These are phyloP conservation scores for Phaethornis superciliosus DNA, from an alignment of 2,113 vertebrate genomes.

Conservation along the genomic window DNA sequence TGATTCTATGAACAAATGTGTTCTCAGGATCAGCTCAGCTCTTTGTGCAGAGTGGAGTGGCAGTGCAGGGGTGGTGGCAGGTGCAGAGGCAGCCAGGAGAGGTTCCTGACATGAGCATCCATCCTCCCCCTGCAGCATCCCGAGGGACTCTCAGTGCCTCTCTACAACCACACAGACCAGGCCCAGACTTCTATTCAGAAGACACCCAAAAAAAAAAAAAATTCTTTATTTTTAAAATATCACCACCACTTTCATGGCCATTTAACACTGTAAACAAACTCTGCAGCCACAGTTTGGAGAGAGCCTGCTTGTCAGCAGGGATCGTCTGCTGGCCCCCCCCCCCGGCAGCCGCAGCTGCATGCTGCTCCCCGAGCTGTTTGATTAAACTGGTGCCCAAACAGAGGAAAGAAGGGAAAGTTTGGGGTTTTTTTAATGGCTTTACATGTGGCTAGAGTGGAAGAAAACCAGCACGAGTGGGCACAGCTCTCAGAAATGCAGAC, in stretches of 20 bases:
- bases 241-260: rapidly evolving
- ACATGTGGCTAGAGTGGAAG: rapidly evolving
- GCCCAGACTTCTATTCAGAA: not conserved
- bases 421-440: not conserved
- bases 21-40: not conserved
- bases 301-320: not conserved
- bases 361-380: not conserved
- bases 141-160: not conserved
- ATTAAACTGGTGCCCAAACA: not conserved
- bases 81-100: not conserved
- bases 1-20: too few relatives aligned
- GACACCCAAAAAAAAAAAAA: not conserved
- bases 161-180: not conserved
- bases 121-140: not conserved
- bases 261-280: not conserved
- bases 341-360: not conserved
- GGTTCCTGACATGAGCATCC: not conserved
- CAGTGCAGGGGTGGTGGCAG: not conserved
- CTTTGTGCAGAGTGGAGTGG: not conserved
- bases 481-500: not conserved
- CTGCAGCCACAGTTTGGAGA: not conserved
- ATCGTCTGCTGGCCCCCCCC: not conserved
- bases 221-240: not conserved
- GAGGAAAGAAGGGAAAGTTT: not conserved
- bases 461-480: not conserved